Evolutionary conservation across 2,888 invertebrate species (phyloP).

Genomic region (Caradrina kadenii): DNA sequence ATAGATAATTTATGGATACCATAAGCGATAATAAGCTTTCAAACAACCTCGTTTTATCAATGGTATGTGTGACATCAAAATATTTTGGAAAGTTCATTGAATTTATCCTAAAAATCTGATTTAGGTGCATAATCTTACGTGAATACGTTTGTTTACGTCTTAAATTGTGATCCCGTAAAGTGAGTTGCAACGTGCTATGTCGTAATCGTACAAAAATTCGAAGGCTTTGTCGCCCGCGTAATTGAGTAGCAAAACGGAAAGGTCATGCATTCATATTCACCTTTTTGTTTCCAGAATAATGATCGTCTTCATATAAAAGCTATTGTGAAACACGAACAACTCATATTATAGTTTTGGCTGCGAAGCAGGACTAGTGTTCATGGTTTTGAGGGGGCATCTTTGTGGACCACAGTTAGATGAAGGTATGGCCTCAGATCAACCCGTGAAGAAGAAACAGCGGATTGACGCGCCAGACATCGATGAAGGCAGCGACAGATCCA

Average conservation of each 20-base stretch:
- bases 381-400: conserved; percentile 92
- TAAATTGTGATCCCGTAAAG: conserved; percentile 47
- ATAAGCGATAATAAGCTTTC: conserved; percentile 70
- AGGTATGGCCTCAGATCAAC: conserved; percentile 95
- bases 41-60: conserved; percentile 85
- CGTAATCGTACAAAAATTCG: conserved; percentile 67
- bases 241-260: conserved; percentile 89
- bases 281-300: conserved; percentile 85
- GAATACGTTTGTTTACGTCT: conserved; percentile 49
- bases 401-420: conserved; percentile 89
- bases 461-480: conserved; percentile 92
- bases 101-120: conserved; percentile 67
- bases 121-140: conserved; percentile 55
- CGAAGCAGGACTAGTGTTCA: conserved; percentile 77
- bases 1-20: conserved; percentile 81
- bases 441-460: conserved; percentile 95
- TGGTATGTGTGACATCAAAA: conserved; percentile 91
- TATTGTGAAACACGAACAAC: conserved; percentile 58
- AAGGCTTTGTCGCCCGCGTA: conserved; percentile 89
- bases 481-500: conserved; percentile 88
- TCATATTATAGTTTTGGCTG: conserved; percentile 59
- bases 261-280: conserved; percentile 88
- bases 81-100: conserved; percentile 90
- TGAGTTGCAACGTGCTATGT: conserved; percentile 42
- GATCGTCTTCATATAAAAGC: conserved; percentile 67